Evolutionary conservation across 2,797 vertebrate species (phyloP).

Genomic region (Syndactyla subalaris): DNA sequence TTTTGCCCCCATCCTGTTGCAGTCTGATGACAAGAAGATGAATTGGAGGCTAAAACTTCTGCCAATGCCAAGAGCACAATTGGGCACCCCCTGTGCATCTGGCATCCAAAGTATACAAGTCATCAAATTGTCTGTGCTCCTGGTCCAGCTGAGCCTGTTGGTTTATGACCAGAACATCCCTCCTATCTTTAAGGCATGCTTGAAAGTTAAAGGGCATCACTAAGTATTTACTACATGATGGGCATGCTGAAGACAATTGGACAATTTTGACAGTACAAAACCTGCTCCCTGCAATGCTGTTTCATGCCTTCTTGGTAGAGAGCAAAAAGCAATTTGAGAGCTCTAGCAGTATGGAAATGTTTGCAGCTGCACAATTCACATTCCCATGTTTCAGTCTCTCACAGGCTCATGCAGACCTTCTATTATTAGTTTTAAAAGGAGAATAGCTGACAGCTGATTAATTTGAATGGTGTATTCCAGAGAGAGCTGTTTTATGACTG

Average conservation of each 20-base stretch:
- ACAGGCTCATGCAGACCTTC: not conserved
- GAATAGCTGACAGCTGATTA: constrained; percentile 36
- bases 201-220: not conserved
- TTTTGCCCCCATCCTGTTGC: not conserved
- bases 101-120: not conserved
- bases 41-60: not conserved
- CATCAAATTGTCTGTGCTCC: not conserved
- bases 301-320: not conserved
- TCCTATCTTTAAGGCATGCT: not conserved
- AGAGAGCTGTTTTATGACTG: not conserved
- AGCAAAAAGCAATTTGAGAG: not conserved
- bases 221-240: not conserved
- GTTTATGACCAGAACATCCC: not conserved
- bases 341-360: not conserved
- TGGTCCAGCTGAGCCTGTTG: not conserved
- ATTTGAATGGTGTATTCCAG: not conserved
- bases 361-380: not conserved
- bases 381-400: constrained; percentile 12
- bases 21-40: constrained; percentile 21
- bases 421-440: constrained; percentile 47
- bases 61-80: not conserved
- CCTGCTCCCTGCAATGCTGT: not conserved
- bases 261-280: not conserved
- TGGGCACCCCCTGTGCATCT: not conserved
- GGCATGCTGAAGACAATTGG: not conserved